phyloP scores from a whole-genome alignment of 2,797 vertebrate genomes.

The Galago senegalensis region DNA sequence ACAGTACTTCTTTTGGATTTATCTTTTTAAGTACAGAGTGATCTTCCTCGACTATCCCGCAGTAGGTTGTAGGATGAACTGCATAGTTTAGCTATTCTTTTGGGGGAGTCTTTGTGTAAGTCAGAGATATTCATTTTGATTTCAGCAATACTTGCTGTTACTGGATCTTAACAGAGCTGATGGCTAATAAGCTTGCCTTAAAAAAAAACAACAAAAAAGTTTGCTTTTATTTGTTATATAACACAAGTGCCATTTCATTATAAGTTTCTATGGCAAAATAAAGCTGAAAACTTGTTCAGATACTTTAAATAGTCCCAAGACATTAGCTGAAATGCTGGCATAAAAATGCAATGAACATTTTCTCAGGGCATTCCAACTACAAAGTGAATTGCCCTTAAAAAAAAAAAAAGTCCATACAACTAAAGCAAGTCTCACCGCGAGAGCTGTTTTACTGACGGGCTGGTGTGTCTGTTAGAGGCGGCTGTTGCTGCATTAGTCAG shows the following conservation, averaged over 20 bases:
- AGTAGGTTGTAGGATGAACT: not conserved
- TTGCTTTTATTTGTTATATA: not conserved
- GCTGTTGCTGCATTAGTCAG: not conserved
- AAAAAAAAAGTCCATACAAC: not conserved
- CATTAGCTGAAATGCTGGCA: not conserved
- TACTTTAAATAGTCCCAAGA: not conserved
- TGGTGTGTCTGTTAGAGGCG: fast-evolving
- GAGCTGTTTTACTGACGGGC: not conserved
- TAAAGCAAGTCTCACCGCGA: not conserved
- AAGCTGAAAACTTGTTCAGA: not conserved
- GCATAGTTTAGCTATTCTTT: not conserved
- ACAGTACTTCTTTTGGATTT: not conserved
- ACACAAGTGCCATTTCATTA: not conserved
- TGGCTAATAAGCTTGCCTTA: not conserved
- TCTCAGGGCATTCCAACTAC: not conserved
- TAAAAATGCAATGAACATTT: not conserved
- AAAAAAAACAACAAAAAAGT: not conserved
- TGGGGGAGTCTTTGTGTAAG: not conserved
- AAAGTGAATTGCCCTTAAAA: not conserved
- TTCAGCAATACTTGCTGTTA: not conserved
- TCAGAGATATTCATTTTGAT: not conserved
- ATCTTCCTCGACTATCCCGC: no score
- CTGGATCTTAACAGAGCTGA: not conserved
- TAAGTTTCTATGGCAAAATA: not conserved
- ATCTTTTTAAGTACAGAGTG: not conserved